Percentiles rank a stretch among this genome's conserved stretches.
Conservation (phyloP, 2,888 invertebrate genomes). For the Phaedon cochleariae region DNA sequence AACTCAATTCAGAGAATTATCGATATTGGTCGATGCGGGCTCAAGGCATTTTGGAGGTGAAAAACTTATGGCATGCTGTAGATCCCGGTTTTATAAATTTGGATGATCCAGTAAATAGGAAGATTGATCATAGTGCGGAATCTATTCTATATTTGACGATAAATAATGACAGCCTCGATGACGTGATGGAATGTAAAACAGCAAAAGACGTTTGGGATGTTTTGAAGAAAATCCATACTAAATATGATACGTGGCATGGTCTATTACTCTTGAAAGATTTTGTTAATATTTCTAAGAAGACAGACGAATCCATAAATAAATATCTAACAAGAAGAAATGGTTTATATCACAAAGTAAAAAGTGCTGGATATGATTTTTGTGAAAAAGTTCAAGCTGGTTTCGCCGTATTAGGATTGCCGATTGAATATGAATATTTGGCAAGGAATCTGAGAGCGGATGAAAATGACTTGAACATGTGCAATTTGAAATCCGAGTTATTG, state of each 20-base stretch:
- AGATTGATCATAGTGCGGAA: slow-evolving; percentile 10
- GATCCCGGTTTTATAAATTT: no score
- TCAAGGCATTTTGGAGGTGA: no score
- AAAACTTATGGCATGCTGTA: no score
- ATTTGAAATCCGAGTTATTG: neutral
- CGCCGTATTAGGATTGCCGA: slow-evolving; percentile 2
- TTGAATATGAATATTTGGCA: slow-evolving; percentile 1
- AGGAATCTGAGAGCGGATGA: neutral
- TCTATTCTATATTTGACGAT: slow-evolving; percentile 9
- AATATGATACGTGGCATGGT: slow-evolving; percentile 13
- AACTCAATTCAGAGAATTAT: no score
- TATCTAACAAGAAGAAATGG: slow-evolving; percentile 10
- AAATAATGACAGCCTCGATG: slow-evolving; percentile 6
- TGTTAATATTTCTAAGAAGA: slow-evolving; percentile 4
- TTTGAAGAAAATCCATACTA: slow-evolving; percentile 12
- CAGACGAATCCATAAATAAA: slow-evolving; percentile 5
- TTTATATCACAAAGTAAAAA: slow-evolving; percentile 5
- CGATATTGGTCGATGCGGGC: no score
- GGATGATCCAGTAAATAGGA: no score
- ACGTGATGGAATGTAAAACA: slow-evolving; percentile 16
- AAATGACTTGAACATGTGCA: slow-evolving; percentile 5
- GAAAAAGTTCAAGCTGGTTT: slow-evolving; percentile 16
- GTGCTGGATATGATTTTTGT: slow-evolving; percentile 9
- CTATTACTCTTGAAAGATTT: slow-evolving; percentile 11
- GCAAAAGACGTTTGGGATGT: slow-evolving; percentile 3